phyloP scores from a whole-genome alignment of 1,140 invertebrate species.

The Acromyrmex echinatior region DNA sequence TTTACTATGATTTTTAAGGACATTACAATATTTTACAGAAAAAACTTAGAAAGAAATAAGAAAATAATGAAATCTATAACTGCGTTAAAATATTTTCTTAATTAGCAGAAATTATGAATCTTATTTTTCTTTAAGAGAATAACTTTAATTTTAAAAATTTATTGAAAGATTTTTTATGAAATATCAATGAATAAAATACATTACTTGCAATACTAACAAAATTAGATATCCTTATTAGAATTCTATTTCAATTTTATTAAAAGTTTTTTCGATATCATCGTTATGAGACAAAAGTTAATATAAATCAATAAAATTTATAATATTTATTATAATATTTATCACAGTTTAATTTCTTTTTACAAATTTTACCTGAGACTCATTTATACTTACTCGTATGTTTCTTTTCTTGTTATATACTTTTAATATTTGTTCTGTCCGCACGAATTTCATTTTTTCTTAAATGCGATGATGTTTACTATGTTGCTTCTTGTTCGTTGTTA shows the following conservation, averaged over 20 bases:
- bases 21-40: background rate
- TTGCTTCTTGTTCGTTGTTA: slow-evolving; percentile 18
- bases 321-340: background rate
- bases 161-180: background rate
- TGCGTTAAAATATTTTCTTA: slow-evolving; percentile 40
- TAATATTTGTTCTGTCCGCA: background rate
- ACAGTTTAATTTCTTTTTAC: background rate
- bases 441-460: background rate
- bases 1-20: background rate
- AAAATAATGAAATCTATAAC: background rate
- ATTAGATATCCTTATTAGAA: slow-evolving; percentile 11
- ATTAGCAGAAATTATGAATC: slow-evolving; percentile 19
- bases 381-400: no score
- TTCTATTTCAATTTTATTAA: slow-evolving; percentile 10
- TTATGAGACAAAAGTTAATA: background rate
- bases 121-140: slow-evolving; percentile 22
- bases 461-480: background rate
- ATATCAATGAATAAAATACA: background rate
- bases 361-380: background rate
- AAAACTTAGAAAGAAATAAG: background rate
- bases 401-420: background rate
- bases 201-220: background rate
- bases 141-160: slow-evolving; percentile 20
- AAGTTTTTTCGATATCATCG: background rate
- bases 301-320: background rate